phyloP scores from a whole-genome alignment of 2,797 vertebrate genomes.

The Poecilia picta region DNA sequence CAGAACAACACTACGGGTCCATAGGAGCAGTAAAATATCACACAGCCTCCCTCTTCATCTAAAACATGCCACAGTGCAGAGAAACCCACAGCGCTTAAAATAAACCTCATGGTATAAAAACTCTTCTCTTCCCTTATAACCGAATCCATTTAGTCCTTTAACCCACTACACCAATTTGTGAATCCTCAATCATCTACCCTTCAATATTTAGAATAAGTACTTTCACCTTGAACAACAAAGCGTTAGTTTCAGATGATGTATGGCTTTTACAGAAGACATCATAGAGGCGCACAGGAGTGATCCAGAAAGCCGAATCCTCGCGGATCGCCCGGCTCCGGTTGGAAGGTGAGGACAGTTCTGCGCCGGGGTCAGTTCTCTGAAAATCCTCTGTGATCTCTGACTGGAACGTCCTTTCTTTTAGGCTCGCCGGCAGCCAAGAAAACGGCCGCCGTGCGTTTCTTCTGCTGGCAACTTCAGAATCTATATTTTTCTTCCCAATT shows the following conservation, averaged over 20 bases:
- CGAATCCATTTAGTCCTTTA: neutral
- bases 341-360: neutral
- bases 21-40: neutral
- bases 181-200: neutral
- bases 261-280: neutral
- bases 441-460: neutral
- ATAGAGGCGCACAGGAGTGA: neutral
- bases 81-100: neutral
- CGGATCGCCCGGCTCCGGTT: neutral
- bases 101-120: neutral
- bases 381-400: neutral
- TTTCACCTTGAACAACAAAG: neutral
- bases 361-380: neutral
- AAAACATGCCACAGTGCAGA: neutral
- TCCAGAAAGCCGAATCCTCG: neutral
- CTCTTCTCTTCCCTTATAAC: neutral
- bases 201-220: neutral
- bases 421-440: neutral
- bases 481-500: slow-evolving; percentile 1
- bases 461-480: neutral
- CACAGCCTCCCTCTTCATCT: neutral
- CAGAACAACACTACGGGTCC: neutral
- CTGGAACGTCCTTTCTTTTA: neutral
- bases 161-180: neutral
- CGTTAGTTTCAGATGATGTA: neutral